Evolutionary conservation across 1,140 invertebrate species (phyloP).

Genomic region (Macrotrachela quadricornifera): DNA sequence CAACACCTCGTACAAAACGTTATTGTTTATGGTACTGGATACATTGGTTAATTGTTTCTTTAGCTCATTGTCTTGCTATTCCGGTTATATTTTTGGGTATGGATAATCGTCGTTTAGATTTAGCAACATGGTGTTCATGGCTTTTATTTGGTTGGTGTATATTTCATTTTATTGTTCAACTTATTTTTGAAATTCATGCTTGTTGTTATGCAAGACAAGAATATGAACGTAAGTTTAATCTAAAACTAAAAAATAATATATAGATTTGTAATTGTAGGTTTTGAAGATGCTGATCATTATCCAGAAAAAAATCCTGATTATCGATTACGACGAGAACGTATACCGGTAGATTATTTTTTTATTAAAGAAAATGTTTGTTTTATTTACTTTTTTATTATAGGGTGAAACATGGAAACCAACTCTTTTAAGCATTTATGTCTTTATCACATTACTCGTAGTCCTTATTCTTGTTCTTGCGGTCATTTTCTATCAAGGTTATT

Average conservation of each 20-base stretch:
- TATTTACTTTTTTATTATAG: not conserved
- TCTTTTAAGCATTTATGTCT: not conserved
- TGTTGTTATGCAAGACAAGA: not conserved
- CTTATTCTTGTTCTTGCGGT: conserved; percentile 1
- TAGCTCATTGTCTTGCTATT: conserved; percentile 7
- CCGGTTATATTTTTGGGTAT: conserved; percentile 8
- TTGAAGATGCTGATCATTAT: too few species aligned
- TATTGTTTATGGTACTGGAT: not conserved
- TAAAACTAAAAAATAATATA: too few species aligned
- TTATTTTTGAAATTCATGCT: conserved; percentile 7
- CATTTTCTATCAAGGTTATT: not conserved
- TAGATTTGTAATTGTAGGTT: not conserved
- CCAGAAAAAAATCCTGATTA: too few species aligned
- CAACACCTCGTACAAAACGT: not conserved
- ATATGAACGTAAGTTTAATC: too few species aligned
- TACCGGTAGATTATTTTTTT: not conserved
- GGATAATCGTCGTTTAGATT: not conserved
- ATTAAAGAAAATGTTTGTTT: not conserved
- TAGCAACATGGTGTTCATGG: conserved; percentile 6
- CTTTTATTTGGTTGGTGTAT: conserved; percentile 6
- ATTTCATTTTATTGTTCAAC: conserved; percentile 9
- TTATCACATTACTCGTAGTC: conserved; percentile 6
- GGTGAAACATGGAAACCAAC: conserved; percentile 7
- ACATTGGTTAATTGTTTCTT: conserved; percentile 4
- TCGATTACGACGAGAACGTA: too few species aligned